Evolutionary conservation across 2,113 vertebrate genomes (phyloP).

Genomic region (Tetraodon nigroviridis): DNA sequence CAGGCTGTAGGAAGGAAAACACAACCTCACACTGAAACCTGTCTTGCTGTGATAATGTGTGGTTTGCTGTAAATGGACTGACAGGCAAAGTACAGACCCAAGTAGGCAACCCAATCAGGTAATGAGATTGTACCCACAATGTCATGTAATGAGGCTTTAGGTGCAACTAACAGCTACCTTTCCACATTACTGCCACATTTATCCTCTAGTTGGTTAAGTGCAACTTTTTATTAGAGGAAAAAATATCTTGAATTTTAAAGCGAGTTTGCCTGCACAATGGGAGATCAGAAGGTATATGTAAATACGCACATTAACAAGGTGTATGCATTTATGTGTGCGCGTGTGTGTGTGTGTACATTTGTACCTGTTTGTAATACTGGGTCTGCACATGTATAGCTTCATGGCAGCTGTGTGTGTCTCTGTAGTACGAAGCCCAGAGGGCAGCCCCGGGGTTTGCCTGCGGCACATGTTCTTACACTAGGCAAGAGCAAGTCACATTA

Average conservation of each 20-base stretch:
- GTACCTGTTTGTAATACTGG: constrained; percentile 20
- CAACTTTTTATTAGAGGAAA: constrained; percentile 27
- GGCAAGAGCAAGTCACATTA: constrained; percentile 65
- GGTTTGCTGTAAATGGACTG: constrained; percentile 71
- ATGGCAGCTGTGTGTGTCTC: constrained; percentile 64
- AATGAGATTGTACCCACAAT: constrained; percentile 79
- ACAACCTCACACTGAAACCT: constrained; percentile 74
- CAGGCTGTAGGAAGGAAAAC: constrained; percentile 72
- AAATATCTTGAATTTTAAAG: constrained; percentile 1
- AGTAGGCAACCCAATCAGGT: constrained; percentile 77
- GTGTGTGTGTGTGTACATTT: constrained; percentile 35
- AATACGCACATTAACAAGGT: constrained; percentile 48
- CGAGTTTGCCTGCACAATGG: constrained; percentile 8
- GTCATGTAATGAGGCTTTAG: constrained; percentile 82
- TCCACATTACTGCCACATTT: constrained; percentile 67
- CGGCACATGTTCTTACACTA: constrained; percentile 72
- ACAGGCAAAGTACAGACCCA: constrained; percentile 74
- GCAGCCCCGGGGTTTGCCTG: constrained; percentile 68
- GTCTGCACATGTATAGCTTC: constrained; percentile 21
- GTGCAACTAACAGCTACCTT: constrained; percentile 80
- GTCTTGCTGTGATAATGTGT: constrained; percentile 83
- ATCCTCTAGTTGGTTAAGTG: constrained; percentile 40
- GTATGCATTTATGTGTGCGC: constrained; percentile 29
- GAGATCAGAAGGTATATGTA: constrained; percentile 57
- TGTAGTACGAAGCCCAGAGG: constrained; percentile 63